These are phyloP conservation scores for Corvus cornix DNA, from an alignment of 2,113 vertebrate genomes.

Conservation along the genomic window DNA sequence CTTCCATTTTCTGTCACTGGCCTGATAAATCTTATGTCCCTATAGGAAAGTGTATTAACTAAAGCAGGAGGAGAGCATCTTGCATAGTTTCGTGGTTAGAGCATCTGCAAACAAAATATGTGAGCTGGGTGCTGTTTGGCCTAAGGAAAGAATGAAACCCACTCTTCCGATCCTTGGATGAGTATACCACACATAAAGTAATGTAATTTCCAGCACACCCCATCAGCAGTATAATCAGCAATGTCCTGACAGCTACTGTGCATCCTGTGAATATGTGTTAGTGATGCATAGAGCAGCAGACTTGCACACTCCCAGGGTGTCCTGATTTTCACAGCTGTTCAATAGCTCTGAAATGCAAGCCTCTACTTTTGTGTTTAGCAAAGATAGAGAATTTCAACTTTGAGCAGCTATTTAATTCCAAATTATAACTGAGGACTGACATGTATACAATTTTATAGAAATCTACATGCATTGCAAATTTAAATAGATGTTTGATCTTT, in stretches of 20 bases:
- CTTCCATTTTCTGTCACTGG: not conserved
- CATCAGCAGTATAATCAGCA: not conserved
- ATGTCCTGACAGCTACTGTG: not conserved
- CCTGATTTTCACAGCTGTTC: not conserved
- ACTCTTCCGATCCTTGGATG: not conserved
- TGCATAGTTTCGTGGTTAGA: not conserved
- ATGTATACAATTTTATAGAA: not conserved
- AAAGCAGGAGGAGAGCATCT: not conserved
- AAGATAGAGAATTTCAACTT: not conserved
- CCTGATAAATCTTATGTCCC: not conserved
- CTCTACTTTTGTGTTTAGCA: not conserved
- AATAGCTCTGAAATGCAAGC: not conserved
- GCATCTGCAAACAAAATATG: not conserved
- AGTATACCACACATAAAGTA: not conserved
- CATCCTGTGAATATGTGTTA: not conserved
- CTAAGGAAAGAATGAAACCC: not conserved
- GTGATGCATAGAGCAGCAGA: not conserved
- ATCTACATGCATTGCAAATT: not conserved
- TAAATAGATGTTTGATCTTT: not conserved
- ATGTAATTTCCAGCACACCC: not conserved
- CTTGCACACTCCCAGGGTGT: not conserved
- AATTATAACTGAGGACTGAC: not conserved
- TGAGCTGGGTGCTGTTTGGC: not conserved
- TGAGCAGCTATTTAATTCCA: not conserved
- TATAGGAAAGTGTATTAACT: not conserved